These are phyloP conservation scores for Australoheros facetus DNA, from an alignment of 2,797 vertebrate species.

Conservation along the genomic window DNA sequence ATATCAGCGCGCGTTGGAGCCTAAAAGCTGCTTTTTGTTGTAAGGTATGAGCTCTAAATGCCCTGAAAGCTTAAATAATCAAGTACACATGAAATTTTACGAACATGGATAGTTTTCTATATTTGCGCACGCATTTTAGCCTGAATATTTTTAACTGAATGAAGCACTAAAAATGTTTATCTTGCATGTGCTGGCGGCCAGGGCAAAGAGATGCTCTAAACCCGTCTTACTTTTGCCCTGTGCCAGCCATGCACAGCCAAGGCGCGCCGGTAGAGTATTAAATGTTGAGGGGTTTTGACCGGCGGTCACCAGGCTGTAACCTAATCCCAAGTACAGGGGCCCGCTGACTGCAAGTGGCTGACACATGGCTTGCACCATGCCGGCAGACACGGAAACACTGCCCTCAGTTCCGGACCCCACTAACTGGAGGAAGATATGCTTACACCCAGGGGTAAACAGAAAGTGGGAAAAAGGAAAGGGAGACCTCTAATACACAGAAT, in stretches of 20 bases:
- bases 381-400: conserved; percentile 48
- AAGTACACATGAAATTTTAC: too few species aligned
- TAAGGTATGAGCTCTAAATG: background rate
- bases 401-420: conserved; percentile 55
- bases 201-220: conserved; percentile 1
- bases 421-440: conserved; percentile 62
- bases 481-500: background rate
- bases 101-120: background rate
- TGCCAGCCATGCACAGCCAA: conserved; percentile 33
- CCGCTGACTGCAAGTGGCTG: conserved; percentile 72
- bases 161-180: background rate
- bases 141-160: background rate
- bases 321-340: conserved; percentile 64
- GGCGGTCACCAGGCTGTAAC: conserved; percentile 73
- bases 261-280: conserved; percentile 54
- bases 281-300: conserved; percentile 67
- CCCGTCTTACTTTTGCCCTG: conserved; percentile 10
- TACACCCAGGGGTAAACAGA: conserved; percentile 57
- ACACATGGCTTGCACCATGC: conserved; percentile 77
- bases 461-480: background rate
- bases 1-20: too few species aligned
- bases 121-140: background rate
- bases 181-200: background rate
- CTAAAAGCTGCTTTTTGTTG: background rate
- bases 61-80: background rate